Percentiles rank a stretch among this genome's conserved stretches.
phyloP scores from a whole-genome alignment of 2,888 invertebrate species.

The Phlogophora meticulosa region DNA sequence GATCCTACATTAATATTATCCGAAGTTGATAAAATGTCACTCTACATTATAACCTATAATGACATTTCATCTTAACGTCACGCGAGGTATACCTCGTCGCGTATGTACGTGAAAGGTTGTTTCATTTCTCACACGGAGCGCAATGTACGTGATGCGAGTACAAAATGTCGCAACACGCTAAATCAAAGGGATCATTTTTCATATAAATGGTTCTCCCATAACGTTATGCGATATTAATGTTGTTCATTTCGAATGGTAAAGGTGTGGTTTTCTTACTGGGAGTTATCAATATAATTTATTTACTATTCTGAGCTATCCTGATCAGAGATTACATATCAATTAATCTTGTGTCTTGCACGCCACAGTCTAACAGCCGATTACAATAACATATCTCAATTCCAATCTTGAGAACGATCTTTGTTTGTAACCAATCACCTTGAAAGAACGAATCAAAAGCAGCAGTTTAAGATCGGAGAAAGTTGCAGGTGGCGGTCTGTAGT shows the following conservation, averaged over 20 bases:
- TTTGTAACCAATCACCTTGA: no score
- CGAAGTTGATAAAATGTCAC: slow-evolving; percentile 45
- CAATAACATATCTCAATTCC: no score
- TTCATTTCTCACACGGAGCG: slow-evolving; percentile 68
- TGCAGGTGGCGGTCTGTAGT: no score
- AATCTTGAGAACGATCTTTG: no score
- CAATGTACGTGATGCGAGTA: slow-evolving; percentile 71
- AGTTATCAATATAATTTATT: no score
- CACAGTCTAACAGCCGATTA: no score
- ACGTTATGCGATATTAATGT: slow-evolving; percentile 55
- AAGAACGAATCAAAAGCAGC: no score
- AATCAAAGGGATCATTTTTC: slow-evolving; percentile 70
- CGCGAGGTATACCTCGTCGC: slow-evolving; percentile 40
- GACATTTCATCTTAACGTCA: background rate
- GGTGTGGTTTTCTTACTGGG: background rate
- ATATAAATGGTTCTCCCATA: slow-evolving; percentile 61
- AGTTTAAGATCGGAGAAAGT: no score
- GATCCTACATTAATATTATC: slow-evolving; percentile 15
- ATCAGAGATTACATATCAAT: no score
- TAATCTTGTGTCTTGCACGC: no score
- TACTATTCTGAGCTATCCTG: no score
- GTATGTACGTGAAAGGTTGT: slow-evolving; percentile 65
- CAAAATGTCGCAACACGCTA: slow-evolving; percentile 61
- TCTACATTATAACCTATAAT: slow-evolving; percentile 36
- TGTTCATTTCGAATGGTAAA: slow-evolving; percentile 29